Evolutionary conservation across 2,888 invertebrate species (phyloP).

Genomic region (Drosophila niveifrons): DNA sequence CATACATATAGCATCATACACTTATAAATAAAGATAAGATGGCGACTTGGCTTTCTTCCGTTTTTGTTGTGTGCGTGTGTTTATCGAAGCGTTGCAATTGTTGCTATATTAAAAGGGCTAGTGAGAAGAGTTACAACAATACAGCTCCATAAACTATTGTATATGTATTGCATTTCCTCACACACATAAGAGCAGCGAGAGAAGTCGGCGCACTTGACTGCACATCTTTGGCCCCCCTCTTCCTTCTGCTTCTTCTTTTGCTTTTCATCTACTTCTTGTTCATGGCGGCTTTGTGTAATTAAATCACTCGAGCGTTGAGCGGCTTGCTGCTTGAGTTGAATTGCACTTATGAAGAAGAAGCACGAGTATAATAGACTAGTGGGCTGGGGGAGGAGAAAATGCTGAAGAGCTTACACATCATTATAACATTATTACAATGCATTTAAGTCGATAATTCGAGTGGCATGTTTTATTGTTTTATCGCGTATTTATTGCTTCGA

Average conservation of each 20-base stretch:
- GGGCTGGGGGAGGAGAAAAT: slow-evolving; percentile 5
- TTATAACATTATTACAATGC: slow-evolving; percentile 65
- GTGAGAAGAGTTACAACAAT: slow-evolving; percentile 20
- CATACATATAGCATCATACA: slow-evolving; percentile 22
- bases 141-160: slow-evolving; percentile 26
- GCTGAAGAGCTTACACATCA: slow-evolving; percentile 70
- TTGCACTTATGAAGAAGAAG: slow-evolving; percentile 21
- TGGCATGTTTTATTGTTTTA: slow-evolving; percentile 58
- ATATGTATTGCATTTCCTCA: slow-evolving; percentile 71
- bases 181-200: slow-evolving; percentile 32
- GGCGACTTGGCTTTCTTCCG: slow-evolving; percentile 67
- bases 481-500: slow-evolving; percentile 48
- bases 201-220: slow-evolving; percentile 69
- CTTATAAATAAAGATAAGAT: slow-evolving; percentile 59
- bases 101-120: slow-evolving; percentile 58
- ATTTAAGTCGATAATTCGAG: slow-evolving; percentile 52
- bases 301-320: slow-evolving; percentile 77
- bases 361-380: slow-evolving; percentile 39
- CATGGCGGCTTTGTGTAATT: slow-evolving; percentile 65
- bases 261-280: slow-evolving; percentile 22
- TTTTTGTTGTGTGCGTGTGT: slow-evolving; percentile 63
- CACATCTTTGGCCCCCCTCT: slow-evolving; percentile 42
- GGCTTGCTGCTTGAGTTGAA: slow-evolving; percentile 39
- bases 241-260: not conserved
- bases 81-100: slow-evolving; percentile 80